Percentiles rank a stretch among this genome's conserved stretches.
These are phyloP conservation scores for Chamaedrilus cognettii DNA, from an alignment of 2,888 invertebrate species.

Conservation along the genomic window DNA sequence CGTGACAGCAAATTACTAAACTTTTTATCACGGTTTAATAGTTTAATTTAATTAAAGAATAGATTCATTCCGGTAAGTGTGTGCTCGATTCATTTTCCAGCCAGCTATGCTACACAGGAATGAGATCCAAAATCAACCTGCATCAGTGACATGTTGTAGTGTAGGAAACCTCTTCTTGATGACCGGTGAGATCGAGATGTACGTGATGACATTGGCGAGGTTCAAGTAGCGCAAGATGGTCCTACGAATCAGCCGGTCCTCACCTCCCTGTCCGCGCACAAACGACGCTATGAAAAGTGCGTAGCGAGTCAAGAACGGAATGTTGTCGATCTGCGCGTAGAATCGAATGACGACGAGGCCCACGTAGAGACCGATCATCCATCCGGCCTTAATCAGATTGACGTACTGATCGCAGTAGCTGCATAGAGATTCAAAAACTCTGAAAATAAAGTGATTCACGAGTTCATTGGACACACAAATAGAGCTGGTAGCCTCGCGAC, in stretches of 20 bases:
- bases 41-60: too few relatives aligned
- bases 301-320: conserved; percentile 6
- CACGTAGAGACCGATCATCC: not conserved
- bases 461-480: not conserved
- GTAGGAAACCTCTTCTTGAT: not conserved
- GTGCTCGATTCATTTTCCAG: too few relatives aligned
- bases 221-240: not conserved
- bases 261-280: not conserved
- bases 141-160: not conserved
- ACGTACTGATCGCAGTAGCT: not conserved
- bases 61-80: too few relatives aligned
- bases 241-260: not conserved
- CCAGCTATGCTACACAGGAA: too few relatives aligned
- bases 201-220: not conserved
- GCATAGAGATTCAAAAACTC: not conserved
- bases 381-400: not conserved
- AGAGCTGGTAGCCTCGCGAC: too few relatives aligned
- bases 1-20: too few relatives aligned
- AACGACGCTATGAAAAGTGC: not conserved
- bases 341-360: not conserved
- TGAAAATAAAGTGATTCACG: not conserved
- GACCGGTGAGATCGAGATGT: not conserved
- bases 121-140: conserved; percentile 1
- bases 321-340: conserved; percentile 2
- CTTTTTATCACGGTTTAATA: too few relatives aligned